Conservation (phyloP, 2,888 invertebrate species). For the Sylvicola cinctus region DNA sequence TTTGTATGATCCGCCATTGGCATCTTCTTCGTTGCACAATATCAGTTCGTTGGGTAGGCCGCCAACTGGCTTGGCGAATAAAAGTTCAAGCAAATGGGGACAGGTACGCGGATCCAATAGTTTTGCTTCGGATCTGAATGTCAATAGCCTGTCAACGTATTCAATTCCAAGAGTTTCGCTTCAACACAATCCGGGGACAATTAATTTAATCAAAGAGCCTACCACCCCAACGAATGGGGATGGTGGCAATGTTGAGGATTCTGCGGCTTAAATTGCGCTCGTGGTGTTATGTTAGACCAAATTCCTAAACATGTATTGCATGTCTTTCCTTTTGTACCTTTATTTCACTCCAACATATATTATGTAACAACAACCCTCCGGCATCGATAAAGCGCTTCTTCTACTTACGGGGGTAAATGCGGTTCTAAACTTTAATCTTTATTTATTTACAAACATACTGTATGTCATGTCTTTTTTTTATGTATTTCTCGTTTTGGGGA, state of each 20-base stretch:
- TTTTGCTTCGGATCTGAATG: constrained; percentile 11
- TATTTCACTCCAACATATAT: neutral
- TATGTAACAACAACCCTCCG: neutral
- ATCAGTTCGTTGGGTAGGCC: constrained; percentile 1
- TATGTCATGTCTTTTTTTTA: too few species aligned
- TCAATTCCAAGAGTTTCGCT: constrained; percentile 9
- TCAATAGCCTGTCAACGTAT: constrained; percentile 9
- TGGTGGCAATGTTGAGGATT: constrained; percentile 9
- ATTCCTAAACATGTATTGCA: too few species aligned
- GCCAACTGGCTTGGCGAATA: constrained; percentile 8
- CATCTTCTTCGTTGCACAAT: constrained; percentile 1
- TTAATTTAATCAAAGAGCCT: constrained; percentile 4
- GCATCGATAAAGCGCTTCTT: neutral
- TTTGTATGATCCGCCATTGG: neutral
- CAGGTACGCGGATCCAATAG: constrained; percentile 31
- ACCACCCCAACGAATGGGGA: constrained; percentile 8
- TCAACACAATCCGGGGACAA: constrained; percentile 3
- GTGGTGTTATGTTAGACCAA: too few species aligned
- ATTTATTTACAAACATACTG: too few species aligned
- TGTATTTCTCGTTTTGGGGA: too few species aligned
- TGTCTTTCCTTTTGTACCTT: too few species aligned
- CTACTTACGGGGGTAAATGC: too few species aligned
- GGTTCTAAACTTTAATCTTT: too few species aligned
- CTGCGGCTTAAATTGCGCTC: constrained; percentile 11
- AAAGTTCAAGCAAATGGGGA: constrained; percentile 24